Percentiles rank a stretch among this genome's conserved stretches.
Conservation (phyloP, 2,888 invertebrate species). For the Rotaria magnacalcarata region DNA sequence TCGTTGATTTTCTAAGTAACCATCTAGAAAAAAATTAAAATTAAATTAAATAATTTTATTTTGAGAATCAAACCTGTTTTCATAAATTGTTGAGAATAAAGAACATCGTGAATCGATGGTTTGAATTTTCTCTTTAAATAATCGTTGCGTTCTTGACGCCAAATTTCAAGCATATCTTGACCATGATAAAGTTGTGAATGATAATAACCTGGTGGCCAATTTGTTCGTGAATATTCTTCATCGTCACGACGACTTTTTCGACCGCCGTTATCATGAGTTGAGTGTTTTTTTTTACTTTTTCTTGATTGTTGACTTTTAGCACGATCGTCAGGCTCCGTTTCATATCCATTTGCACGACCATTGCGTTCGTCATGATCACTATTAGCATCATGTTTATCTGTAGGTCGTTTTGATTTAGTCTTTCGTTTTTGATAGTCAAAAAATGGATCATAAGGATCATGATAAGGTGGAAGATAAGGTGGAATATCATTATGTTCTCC, state of each 20-base stretch:
- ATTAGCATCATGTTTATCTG: background rate
- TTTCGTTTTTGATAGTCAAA: background rate
- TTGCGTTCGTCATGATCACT: background rate
- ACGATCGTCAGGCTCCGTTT: background rate
- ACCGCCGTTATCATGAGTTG: background rate
- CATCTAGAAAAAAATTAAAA: background rate
- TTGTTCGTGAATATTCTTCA: background rate
- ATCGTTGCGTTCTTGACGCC: slow-evolving; percentile 15
- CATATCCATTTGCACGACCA: background rate
- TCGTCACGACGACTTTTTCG: background rate
- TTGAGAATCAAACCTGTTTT: background rate
- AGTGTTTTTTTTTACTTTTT: background rate
- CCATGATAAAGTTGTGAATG: background rate
- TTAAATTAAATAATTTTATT: background rate
- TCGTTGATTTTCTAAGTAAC: slow-evolving; percentile 2
- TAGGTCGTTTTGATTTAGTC: background rate
- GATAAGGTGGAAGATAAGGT: background rate
- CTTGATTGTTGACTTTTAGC: background rate
- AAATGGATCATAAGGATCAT: background rate
- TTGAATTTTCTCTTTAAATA: background rate
- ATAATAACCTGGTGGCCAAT: no score
- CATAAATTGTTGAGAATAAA: background rate
- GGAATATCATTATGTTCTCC: background rate
- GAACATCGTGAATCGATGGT: background rate
- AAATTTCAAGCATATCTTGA: background rate